Base-by-base conservation (phyloP, 2,797 vertebrate genomes). In the Sylvilagus floridanus region DNA sequence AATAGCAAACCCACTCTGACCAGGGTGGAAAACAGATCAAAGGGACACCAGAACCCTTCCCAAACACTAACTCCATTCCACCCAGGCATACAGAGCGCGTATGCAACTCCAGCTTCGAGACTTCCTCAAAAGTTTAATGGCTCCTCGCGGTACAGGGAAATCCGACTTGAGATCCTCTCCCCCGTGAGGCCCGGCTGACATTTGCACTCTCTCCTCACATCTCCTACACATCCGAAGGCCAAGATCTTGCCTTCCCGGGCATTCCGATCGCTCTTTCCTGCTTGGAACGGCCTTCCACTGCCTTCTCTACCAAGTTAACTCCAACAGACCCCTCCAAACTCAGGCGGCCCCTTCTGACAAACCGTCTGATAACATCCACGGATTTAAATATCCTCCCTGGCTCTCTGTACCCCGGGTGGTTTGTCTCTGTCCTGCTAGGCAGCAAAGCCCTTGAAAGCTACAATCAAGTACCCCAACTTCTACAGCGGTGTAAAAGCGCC, bases 1-100 rank as follows among this genome's bases (percentile, higher is more conserved):
- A 32, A 62, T 37, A 54, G n/a, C 57, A 91, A 95, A 78, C 60
- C 10, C 73, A 77, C 42, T 42, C 50, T 69, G 47, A 30, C 17
- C 52, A 32, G 30, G 54, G n/a, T 30, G 19, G 68, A 78, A 81
- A 68, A 88, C 17, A 19, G 35, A 73, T 63, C 32, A 57, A 65
- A 76, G 65, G 65, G 42, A 60, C 95, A 78, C 22, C 71, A 68
- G 65, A 52, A 65, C n/a, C 71, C 66, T 68, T 84, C 71, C n/a
- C 84, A 52, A 89, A 95, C 71, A 76, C 4, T 63, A 12, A 65
- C 52, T 11, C 54, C 69, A 30, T 30, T 30, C 73, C 21, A 82
- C 12, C 57, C 35, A 66, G 22, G 50, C 9, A 65, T 3, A 83
- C 0, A 28, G 17, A 68, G 0, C 47, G 4, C 35, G 60, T 5